These are phyloP conservation scores for Montipora capitata DNA, from an alignment of 92 coral and sea anemone genomes.

Conservation along the genomic window DNA sequence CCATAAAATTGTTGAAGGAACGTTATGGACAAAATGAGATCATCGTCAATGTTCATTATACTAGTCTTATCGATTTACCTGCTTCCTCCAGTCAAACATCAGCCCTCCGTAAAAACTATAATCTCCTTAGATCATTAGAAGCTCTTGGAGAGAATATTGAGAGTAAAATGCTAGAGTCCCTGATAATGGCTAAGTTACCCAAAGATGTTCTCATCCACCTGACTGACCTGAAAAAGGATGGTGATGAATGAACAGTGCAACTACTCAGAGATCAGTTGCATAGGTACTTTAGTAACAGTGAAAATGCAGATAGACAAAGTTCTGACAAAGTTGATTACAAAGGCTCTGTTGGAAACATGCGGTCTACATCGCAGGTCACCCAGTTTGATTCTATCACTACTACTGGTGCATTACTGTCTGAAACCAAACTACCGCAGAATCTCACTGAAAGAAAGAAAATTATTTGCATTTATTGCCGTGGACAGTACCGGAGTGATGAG, in stretches of 20 bases:
- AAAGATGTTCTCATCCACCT: neutral
- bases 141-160: neutral
- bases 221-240: neutral
- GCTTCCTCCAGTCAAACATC: neutral
- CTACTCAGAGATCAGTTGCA: neutral
- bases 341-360: slow-evolving; percentile 54
- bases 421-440: neutral
- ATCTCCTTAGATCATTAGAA: neutral
- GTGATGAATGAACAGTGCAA: neutral
- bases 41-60: slow-evolving; percentile 64
- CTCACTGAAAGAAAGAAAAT: neutral
- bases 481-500: slow-evolving; percentile 26
- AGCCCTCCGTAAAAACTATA: neutral
- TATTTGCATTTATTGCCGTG: slow-evolving; percentile 7
- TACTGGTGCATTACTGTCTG: neutral
- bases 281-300: neutral
- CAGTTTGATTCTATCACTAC: slow-evolving; percentile 52
- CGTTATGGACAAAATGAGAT: slow-evolving; percentile 67
- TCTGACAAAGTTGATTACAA: neutral
- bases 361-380: slow-evolving; percentile 39
- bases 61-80: slow-evolving; percentile 47
- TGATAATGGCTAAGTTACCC: neutral
- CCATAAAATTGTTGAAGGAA: slow-evolving; percentile 46
- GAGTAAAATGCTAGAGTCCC: neutral
- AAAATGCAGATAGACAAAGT: neutral